phyloP scores from a whole-genome alignment of 2,888 invertebrate genomes.

The Nephrotoma appendiculata region DNA sequence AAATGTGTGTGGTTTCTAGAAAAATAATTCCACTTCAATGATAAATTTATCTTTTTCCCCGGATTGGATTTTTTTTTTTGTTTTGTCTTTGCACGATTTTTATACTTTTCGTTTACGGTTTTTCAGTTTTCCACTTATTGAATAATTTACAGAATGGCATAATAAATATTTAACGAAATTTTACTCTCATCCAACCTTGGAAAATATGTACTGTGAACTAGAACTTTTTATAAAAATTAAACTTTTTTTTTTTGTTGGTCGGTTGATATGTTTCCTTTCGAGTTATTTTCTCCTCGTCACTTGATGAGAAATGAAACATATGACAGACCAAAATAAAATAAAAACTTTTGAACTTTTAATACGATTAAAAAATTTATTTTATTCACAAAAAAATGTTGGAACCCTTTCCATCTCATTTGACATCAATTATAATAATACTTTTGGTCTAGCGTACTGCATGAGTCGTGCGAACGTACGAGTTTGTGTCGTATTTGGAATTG shows the following conservation, averaged over 20 bases:
- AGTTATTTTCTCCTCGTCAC: not conserved
- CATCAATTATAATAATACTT: not conserved
- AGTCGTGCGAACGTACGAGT: too few species aligned
- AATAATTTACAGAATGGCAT: not conserved
- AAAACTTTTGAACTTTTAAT: not conserved
- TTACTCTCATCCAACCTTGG: not conserved
- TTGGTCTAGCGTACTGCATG: not conserved
- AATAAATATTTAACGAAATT: not conserved
- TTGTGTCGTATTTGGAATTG: not conserved
- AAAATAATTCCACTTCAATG: not conserved
- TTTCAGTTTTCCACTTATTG: not conserved
- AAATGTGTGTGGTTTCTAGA: not conserved
- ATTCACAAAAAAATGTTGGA: not conserved
- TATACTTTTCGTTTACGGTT: not conserved
- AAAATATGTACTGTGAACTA: not conserved
- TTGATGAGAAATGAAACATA: not conserved
- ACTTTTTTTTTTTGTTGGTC: not conserved
- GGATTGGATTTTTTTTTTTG: not conserved
- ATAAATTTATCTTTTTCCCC: not conserved
- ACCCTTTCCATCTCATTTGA: not conserved
- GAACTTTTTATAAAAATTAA: not conserved
- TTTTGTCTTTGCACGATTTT: not conserved
- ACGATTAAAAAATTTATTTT: not conserved
- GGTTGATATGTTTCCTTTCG: not conserved
- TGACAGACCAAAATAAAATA: not conserved